These are phyloP conservation scores for Drosophila vallismaia DNA, from an alignment of 2,888 invertebrate genomes.

Conservation along the genomic window DNA sequence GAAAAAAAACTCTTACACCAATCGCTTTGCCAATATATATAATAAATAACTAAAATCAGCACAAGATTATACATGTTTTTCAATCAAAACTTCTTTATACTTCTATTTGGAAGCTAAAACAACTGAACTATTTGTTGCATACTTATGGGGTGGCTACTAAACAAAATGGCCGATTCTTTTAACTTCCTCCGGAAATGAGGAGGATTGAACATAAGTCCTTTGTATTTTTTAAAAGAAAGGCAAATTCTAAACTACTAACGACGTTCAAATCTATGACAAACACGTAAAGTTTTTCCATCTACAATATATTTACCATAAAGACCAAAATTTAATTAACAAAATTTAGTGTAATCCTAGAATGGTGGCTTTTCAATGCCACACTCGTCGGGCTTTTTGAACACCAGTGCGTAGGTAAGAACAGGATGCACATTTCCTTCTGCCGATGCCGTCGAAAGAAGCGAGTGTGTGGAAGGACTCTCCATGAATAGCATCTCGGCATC, in stretches of 20 bases:
- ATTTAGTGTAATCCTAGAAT: neutral
- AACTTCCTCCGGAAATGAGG: too few relatives aligned
- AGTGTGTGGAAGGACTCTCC: constrained; percentile 65
- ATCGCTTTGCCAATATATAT: neutral
- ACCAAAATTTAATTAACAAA: neutral
- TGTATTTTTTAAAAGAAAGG: neutral
- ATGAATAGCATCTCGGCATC: constrained; percentile 69
- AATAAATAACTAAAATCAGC: neutral
- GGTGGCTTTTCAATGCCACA: constrained; percentile 69
- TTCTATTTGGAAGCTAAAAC: neutral
- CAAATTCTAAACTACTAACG: too few relatives aligned
- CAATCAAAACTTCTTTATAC: neutral
- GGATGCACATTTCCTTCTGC: constrained; percentile 56
- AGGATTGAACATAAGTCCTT: too few relatives aligned
- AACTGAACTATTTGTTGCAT: neutral
- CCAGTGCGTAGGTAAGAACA: constrained; percentile 64
- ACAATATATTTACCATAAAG: neutral
- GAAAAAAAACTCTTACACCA: neutral
- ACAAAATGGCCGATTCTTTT: too few relatives aligned
- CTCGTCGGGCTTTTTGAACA: constrained; percentile 66
- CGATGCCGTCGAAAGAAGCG: constrained; percentile 63
- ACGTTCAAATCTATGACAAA: too few relatives aligned
- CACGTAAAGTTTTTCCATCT: too few relatives aligned
- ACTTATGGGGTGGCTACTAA: neutral
- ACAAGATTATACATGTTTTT: neutral